These are phyloP conservation scores for Plecturocebus donacophilus DNA, from an alignment of 2,113 vertebrate genomes.

Conservation along the genomic window DNA sequence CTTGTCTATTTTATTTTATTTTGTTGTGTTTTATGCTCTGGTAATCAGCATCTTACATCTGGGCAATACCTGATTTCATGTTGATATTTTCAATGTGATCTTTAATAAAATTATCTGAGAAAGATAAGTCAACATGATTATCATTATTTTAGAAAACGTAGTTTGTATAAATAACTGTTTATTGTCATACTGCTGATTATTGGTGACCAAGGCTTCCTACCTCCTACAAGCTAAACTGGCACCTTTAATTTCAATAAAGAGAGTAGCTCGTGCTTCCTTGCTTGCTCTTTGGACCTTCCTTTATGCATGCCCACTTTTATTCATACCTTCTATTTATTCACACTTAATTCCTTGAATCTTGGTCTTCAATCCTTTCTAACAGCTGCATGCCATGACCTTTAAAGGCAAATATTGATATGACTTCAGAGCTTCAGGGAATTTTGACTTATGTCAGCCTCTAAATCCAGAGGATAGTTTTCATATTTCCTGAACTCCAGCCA, in stretches of 20 bases:
- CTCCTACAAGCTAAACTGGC: neutral
- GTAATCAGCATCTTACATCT: neutral
- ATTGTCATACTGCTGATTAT: neutral
- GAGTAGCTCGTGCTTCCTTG: neutral
- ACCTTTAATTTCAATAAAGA: neutral
- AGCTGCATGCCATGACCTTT: constrained; percentile 63
- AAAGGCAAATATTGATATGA: constrained; percentile 64
- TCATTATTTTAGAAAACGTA: neutral
- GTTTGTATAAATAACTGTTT: neutral
- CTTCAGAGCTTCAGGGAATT: constrained; percentile 61
- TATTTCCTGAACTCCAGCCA: neutral
- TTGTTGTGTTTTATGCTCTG: neutral
- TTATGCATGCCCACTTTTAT: neutral
- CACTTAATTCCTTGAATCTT: constrained; percentile 55
- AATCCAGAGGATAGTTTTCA: constrained; percentile 45
- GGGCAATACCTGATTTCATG: neutral
- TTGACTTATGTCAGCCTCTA: neutral
- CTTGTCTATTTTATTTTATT: neutral
- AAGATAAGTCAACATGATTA: neutral
- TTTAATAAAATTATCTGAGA: neutral
- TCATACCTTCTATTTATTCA: constrained; percentile 55
- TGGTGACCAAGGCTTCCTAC: neutral
- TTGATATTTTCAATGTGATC: neutral
- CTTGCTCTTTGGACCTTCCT: neutral
- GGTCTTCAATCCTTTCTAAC: constrained; percentile 34